phyloP scores from a whole-genome alignment of 2,888 invertebrate genomes.

The Eulithis prunata region DNA sequence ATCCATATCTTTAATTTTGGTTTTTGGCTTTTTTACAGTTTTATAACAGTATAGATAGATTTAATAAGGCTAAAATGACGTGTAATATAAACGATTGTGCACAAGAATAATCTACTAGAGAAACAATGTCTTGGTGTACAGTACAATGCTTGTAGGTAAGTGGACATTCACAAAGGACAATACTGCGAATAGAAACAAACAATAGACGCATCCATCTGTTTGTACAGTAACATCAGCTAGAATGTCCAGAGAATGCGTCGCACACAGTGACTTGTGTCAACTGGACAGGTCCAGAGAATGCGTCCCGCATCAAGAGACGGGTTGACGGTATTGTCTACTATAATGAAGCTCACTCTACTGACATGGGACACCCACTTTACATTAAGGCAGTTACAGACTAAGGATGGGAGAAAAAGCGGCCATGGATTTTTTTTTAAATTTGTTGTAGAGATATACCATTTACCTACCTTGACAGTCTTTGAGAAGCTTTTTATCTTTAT shows the following conservation, averaged over 20 bases:
- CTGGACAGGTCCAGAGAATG: slow-evolving; percentile 10
- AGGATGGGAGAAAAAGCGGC: slow-evolving; percentile 4
- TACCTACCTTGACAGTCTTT: too few relatives aligned
- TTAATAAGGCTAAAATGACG: not conserved
- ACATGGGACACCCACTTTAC: slow-evolving; percentile 2
- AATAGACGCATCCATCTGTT: slow-evolving; percentile 5
- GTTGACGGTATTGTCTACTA: slow-evolving; percentile 15
- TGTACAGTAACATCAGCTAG: slow-evolving; percentile 2
- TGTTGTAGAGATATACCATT: too few relatives aligned
- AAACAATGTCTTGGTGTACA: not conserved
- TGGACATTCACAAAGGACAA: not conserved
- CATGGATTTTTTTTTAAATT: slow-evolving; percentile 1
- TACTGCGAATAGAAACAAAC: slow-evolving; percentile 11
- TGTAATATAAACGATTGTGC: not conserved
- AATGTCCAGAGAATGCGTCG: slow-evolving; percentile 9
- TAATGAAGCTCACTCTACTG: slow-evolving; percentile 14
- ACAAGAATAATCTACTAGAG: not conserved
- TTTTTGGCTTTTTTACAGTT: too few relatives aligned
- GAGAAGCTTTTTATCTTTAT: too few relatives aligned
- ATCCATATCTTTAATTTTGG: too few relatives aligned
- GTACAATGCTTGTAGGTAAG: not conserved
- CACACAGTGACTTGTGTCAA: slow-evolving; percentile 2
- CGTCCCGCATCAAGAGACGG: slow-evolving; percentile 10
- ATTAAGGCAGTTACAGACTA: not conserved
- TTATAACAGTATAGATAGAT: too few relatives aligned